These are phyloP conservation scores for Polypedilum pembai DNA, from an alignment of 1,140 invertebrate genomes.

Conservation along the genomic window DNA sequence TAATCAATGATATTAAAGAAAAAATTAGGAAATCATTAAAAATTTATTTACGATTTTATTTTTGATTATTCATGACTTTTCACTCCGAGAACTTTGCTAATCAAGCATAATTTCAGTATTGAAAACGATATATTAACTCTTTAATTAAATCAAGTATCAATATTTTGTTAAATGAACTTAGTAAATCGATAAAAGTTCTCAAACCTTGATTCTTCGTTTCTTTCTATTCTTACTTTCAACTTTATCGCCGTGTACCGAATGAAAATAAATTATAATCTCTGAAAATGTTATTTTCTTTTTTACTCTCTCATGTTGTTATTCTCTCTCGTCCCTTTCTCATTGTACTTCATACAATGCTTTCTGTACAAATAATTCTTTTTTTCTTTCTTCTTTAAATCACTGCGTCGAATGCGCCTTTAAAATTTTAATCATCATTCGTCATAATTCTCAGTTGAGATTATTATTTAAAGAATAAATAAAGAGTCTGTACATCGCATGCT, in stretches of 20 bases:
- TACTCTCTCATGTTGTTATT: neutral
- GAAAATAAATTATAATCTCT: conserved; percentile 25
- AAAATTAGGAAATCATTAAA: too few relatives aligned
- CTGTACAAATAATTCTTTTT: neutral
- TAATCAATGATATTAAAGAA: too few relatives aligned
- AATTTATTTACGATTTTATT: too few relatives aligned
- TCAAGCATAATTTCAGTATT: too few relatives aligned
- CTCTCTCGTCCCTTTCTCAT: conserved; percentile 6
- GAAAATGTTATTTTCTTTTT: conserved; percentile 1
- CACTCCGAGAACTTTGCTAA: too few relatives aligned
- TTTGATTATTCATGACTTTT: too few relatives aligned
- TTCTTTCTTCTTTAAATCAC: conserved; percentile 8
- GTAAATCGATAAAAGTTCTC: too few relatives aligned
- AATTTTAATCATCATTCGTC: conserved; percentile 27
- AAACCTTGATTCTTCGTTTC: too few relatives aligned
- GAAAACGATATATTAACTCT: too few relatives aligned
- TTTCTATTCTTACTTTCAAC: too few relatives aligned
- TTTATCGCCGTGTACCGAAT: conserved; percentile 20
- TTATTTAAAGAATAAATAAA: conserved; percentile 12
- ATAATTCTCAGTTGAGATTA: conserved; percentile 25
- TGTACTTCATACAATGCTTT: neutral
- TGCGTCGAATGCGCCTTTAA: conserved; percentile 13
- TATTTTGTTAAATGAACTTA: too few relatives aligned
- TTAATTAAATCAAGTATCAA: too few relatives aligned
- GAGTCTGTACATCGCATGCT: neutral